Conservation (phyloP, 2,888 invertebrate species). For the Drosophila paranaensis region DNA sequence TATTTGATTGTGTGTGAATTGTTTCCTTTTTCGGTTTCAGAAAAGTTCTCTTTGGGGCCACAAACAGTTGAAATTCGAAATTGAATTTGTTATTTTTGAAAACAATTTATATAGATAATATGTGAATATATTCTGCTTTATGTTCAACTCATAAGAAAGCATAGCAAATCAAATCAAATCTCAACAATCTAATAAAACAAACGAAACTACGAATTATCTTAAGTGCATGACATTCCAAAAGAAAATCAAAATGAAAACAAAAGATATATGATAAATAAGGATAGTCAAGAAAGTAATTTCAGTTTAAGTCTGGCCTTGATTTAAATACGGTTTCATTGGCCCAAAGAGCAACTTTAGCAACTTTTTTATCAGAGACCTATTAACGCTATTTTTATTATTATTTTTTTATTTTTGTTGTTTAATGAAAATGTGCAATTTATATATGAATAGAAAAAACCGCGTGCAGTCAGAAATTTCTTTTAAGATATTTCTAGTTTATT, state of each 20-base stretch:
- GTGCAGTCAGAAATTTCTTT: slow-evolving; percentile 70
- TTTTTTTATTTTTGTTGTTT: slow-evolving; percentile 11
- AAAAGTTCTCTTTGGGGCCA: slow-evolving; percentile 90
- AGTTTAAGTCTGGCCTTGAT: slow-evolving; percentile 32
- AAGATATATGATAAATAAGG: slow-evolving; percentile 14
- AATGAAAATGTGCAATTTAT: slow-evolving; percentile 72
- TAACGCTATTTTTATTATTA: slow-evolving; percentile 44
- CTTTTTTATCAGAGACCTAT: slow-evolving; percentile 57
- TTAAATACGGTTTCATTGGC: slow-evolving; percentile 72
- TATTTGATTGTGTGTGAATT: slow-evolving; percentile 22
- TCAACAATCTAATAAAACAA: slow-evolving; percentile 41
- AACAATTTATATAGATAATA: slow-evolving; percentile 48
- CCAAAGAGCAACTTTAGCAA: slow-evolving; percentile 79
- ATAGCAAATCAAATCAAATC: slow-evolving; percentile 28
- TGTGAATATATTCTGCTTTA: slow-evolving; percentile 59
- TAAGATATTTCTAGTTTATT: slow-evolving; percentile 56
- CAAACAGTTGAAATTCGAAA: slow-evolving; percentile 85
- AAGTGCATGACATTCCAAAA: slow-evolving; percentile 74
- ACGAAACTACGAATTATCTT: slow-evolving; percentile 51
- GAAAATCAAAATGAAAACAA: slow-evolving; percentile 37
- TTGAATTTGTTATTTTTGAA: slow-evolving; percentile 52
- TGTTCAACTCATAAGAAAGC: slow-evolving; percentile 35
- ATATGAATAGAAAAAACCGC: slow-evolving; percentile 70
- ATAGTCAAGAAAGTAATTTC: background rate
- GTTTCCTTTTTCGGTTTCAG: slow-evolving; percentile 86